Evolutionary conservation across 2,888 invertebrate genomes (phyloP), one percentile per base, ranked within the genome.

Genomic region (Orchesellides sinensis): DNA sequence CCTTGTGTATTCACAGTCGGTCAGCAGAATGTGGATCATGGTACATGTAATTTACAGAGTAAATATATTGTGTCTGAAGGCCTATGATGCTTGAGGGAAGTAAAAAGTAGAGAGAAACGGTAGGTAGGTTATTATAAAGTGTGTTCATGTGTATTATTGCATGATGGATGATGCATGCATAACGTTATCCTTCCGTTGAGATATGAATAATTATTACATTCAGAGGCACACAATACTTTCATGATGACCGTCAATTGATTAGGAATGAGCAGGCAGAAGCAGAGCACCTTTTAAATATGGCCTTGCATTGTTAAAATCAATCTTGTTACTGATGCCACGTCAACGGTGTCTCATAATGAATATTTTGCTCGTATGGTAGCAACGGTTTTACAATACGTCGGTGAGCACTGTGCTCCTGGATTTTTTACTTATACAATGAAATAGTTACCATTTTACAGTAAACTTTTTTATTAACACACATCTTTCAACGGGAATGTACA

Each of bases 1-100:
- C 65, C 61, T 69, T 69, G 59, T 79, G 52, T 70, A 79, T 70
- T 70, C 79, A 54, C 52, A 70, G 69, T 70, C 70, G 70, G 70
- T 79, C 79, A 79, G 56, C 49, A 56, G 54, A 70, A 79, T 79
- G 79, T 79, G 65, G 79, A 79, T 79, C 79, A 79, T 79, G 79
- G 79, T 79, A 68, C 54, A 52, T 63, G 79, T 79, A 79, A 79
- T 79, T 79, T 79, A 70, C 70, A 52, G 69, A 70, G 79, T 61
- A 79, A 70, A 75, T 75, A 75, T 75, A 78, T 52, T 70, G 49
- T 65, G 63, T 79, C 70, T 79, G 79, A 79, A 79, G 79, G 79
- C 69, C 79, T 59, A 54, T 54, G 56, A 65, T 35, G 79, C 70
- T 79, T 32, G 70, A 79, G 79, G 79, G 63, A 68, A 74, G 49